These are phyloP conservation scores for Myotis yumanensis DNA, from an alignment of 2,113 vertebrate species.

Conservation along the genomic window DNA sequence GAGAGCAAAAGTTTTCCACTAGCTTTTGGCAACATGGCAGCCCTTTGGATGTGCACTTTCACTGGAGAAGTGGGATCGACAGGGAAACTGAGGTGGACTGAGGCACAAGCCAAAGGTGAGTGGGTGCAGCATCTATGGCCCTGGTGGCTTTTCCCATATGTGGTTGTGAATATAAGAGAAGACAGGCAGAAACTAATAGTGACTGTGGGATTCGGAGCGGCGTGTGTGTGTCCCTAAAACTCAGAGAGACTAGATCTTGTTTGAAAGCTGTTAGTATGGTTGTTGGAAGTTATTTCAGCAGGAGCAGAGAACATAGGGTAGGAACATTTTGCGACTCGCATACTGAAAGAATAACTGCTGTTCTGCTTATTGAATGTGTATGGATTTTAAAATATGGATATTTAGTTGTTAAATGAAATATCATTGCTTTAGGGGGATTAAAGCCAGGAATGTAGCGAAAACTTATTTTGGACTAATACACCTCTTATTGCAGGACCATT, in stretches of 20 bases:
- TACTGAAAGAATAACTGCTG: background rate
- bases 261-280: background rate
- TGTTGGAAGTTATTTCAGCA: background rate
- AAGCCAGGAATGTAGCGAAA: background rate
- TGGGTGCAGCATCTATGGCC: too few species aligned
- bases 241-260: background rate
- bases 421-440: background rate
- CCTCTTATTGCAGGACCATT: constrained; percentile 6
- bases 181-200: background rate
- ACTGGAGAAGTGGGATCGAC: background rate
- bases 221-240: background rate
- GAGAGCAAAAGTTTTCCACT: background rate
- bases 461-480: background rate
- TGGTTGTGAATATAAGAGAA: background rate
- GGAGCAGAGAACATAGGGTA: background rate
- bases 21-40: background rate
- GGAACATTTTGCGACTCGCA: background rate
- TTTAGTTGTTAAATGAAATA: constrained; percentile 38
- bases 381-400: background rate
- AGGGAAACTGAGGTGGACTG: background rate
- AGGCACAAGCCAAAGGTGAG: background rate
- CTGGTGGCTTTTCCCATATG: background rate
- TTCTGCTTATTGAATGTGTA: constrained; percentile 13
- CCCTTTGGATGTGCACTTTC: background rate
- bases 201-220: background rate